Conservation (phyloP, 1,140 invertebrate species). For the Calephelis nemesis region DNA sequence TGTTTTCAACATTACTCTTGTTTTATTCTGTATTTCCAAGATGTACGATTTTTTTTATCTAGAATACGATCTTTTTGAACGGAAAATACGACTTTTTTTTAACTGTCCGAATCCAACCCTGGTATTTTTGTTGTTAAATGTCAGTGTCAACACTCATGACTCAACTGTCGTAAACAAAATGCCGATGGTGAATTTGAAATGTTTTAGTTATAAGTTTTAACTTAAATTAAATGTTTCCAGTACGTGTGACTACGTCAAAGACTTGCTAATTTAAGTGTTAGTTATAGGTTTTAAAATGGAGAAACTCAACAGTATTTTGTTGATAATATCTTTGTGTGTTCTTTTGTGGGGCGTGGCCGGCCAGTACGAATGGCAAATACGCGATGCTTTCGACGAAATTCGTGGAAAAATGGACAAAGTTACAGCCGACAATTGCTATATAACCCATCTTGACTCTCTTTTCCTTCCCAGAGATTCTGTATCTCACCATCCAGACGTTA, state of each 20-base stretch:
- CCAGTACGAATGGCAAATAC: slow-evolving; percentile 93
- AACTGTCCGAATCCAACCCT: too few species aligned
- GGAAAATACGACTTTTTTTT: too few species aligned
- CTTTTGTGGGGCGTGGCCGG: slow-evolving; percentile 83
- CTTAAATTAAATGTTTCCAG: slow-evolving; percentile 19
- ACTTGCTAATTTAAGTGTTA: not conserved
- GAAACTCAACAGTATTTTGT: slow-evolving; percentile 51
- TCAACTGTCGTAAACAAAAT: too few species aligned
- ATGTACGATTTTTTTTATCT: too few species aligned
- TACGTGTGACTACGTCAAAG: not conserved
- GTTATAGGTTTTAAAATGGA: slow-evolving; percentile 47
- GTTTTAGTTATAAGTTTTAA: not conserved
- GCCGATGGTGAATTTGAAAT: too few species aligned
- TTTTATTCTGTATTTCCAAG: too few species aligned
- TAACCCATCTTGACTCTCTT: slow-evolving; percentile 91
- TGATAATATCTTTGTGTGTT: slow-evolving; percentile 58
- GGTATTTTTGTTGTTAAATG: too few species aligned
- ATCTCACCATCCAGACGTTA: slow-evolving; percentile 95
- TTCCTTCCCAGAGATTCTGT: slow-evolving; percentile 91
- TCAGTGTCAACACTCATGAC: too few species aligned
- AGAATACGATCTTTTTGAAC: too few species aligned
- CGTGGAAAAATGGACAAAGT: slow-evolving; percentile 89
- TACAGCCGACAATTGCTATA: slow-evolving; percentile 91
- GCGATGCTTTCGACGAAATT: slow-evolving; percentile 94
- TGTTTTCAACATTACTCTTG: too few species aligned